These are phyloP conservation scores for Rhegmatorhina hoffmannsi DNA, from an alignment of 2,113 vertebrate genomes.

Conservation along the genomic window DNA sequence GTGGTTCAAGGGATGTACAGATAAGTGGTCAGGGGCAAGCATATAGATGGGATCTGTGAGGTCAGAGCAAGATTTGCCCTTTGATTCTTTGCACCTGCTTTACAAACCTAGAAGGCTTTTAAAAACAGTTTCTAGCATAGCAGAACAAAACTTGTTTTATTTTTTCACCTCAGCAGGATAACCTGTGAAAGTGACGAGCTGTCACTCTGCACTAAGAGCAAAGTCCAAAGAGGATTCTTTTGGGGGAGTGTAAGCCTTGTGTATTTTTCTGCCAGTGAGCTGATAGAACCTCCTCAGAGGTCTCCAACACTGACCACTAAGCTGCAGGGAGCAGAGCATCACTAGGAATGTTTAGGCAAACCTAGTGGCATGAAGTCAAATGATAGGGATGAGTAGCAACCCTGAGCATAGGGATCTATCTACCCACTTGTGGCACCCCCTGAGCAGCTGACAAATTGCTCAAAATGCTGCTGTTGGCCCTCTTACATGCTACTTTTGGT, in stretches of 20 bases:
- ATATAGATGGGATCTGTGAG: background rate
- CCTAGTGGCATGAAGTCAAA: background rate
- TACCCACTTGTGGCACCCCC: background rate
- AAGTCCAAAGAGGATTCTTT: background rate
- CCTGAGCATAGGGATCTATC: background rate
- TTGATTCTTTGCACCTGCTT: background rate
- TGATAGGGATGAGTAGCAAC: background rate
- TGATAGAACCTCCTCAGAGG: background rate
- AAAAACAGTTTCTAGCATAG: background rate
- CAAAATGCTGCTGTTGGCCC: background rate
- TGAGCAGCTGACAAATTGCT: background rate
- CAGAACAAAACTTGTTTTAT: background rate
- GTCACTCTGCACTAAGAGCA: rapidly evolving
- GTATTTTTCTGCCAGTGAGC: background rate
- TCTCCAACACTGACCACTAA: background rate
- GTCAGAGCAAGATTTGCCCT: background rate
- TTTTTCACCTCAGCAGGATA: background rate
- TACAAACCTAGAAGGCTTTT: background rate
- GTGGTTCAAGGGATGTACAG: background rate
- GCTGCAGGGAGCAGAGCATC: background rate
- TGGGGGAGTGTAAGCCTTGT: background rate
- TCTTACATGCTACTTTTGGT: background rate
- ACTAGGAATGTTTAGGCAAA: background rate
- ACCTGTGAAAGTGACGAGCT: background rate
- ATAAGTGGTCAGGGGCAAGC: too few species aligned